Base-by-base conservation (phyloP, 1,140 invertebrate genomes). In the Atta cephalotes region DNA sequence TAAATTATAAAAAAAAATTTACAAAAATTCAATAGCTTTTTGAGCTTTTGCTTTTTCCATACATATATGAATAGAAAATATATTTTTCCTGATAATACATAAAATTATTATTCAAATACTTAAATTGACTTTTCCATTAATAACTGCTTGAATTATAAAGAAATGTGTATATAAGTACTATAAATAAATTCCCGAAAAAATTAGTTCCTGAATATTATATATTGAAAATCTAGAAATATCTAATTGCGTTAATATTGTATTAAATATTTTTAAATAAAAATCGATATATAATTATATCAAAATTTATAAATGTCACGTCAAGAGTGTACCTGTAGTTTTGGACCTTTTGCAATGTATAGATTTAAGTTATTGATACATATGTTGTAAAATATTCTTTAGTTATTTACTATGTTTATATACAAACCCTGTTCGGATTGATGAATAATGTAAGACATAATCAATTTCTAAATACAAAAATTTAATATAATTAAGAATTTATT, bases 351-450 rank as follows among this genome's bases (percentile, higher is more conserved):
- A 88, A 51, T 79, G 56, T 56, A 45, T 45, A 60, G 68, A 89
- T 25, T 80, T 39, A 80, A 88, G 35, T 74, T 31, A 66, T n/a
- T 86, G 77, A 90, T 63, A 71, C 76, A 81, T 21, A 71, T 74
- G 51, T 87, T 72, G 45, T 82, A 92, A 91, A 91, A 92, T 92
- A 92, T 89, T 88, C 60, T 89, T 89, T 87, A 87, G 87, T 74
- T 90, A 89, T 71, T 56, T 87, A 86, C 63, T 89, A 85, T 89
- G 86, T 86, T 91, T 91, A 89, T 91, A 70, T 90, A 88, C 88
- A 89, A 87, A 90, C 79, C 88, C 89, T 90, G 88, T 87, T 89
- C 16, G 68, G 68, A 87, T 86, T 66, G 53, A 81, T 89, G 76
- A 86, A 71, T 78, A 80, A 89, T 76, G 25, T 49, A 89, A 58